Evolutionary conservation across 2,113 vertebrate genomes (phyloP), one percentile per base, ranked within the genome.

Genomic region (Scartelaos histophorus): DNA sequence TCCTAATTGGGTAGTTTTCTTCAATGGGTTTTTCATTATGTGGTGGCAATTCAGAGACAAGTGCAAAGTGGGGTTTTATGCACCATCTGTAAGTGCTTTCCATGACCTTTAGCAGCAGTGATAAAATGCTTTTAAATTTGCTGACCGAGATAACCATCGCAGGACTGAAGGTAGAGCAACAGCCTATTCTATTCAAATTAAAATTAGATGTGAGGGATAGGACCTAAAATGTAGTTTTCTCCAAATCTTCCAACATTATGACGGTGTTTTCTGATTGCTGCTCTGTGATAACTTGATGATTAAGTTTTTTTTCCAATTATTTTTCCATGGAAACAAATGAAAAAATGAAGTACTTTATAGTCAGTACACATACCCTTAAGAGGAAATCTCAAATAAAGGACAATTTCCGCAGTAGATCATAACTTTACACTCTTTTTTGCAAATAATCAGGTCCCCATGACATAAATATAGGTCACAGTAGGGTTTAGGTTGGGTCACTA

Each of bases 1-100:
- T 74, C 57, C 67, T 88, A 84, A 90, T 86, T 88, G 85, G 77
- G 83, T 71, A 34, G 71, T 7, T 67, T 75, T 80, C 60, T 62
- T 80, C 73, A 88, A 85, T 84, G 76, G 78, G 76, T 68, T 80
- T 69, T 53, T 82, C 79, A 85, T 54, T 54, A 85, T 82, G 83
- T 21, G 43, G 24, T 21, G 4, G 74, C 54, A 10, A 71, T 76
- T 70, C 75, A 53, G 62, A 10, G 66, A 66, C 0, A 24, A 34
- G 58, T 43, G 38, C 10, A 43, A 43, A 43, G 38, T 61, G 58
- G 62, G 65, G 67, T n/a, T 86, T 81, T 67, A 79, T 75, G 69
- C 70, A 79, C 10, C 81, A 75, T 66, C 35, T 82, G 69, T 70
- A 83, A 87, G 81, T 78, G 72, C 69, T 70, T 83, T 66, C 7